phyloP scores from a whole-genome alignment of 2,797 vertebrate species.

The Gephyroberyx darwinii region DNA sequence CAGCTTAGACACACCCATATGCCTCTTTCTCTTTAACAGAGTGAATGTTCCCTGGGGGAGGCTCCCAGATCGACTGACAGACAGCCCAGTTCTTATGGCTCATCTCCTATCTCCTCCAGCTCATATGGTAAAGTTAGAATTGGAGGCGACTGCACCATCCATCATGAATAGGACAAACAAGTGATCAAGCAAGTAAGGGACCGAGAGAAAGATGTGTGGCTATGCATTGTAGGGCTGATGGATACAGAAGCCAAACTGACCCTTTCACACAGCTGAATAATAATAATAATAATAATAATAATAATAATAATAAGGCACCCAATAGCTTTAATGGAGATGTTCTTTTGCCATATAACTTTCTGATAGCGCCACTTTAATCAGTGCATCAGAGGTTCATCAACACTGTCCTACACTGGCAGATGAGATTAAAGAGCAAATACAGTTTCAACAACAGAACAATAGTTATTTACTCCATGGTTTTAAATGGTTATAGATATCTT shows the following conservation, averaged over 20 bases:
- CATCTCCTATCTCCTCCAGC: slow-evolving; percentile 32
- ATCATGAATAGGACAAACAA: slow-evolving; percentile 48
- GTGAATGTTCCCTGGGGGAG: slow-evolving; percentile 25
- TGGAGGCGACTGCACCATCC: slow-evolving; percentile 59
- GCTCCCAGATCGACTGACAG: slow-evolving; percentile 41
- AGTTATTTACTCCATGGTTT: neutral
- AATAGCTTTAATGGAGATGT: neutral
- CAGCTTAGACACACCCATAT: slow-evolving; percentile 55
- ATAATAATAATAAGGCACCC: neutral
- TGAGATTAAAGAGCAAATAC: neutral
- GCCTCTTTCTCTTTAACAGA: slow-evolving; percentile 51
- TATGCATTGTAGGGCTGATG: slow-evolving; percentile 56
- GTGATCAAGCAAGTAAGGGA: slow-evolving; percentile 8
- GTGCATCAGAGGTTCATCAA: neutral
- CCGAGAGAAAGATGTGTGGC: slow-evolving; percentile 52
- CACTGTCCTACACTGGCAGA: neutral
- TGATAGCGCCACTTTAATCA: neutral
- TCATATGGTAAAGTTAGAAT: slow-evolving; percentile 53
- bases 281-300: no score
- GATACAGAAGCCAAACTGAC: slow-evolving; percentile 51
- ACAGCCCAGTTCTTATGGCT: slow-evolving; percentile 16
- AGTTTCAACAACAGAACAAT: neutral
- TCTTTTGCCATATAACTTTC: neutral
- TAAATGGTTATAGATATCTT: neutral
- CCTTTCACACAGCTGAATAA: slow-evolving; percentile 45